phyloP scores from a whole-genome alignment of 2,113 vertebrate species.

The Monarcha castaneiventris region DNA sequence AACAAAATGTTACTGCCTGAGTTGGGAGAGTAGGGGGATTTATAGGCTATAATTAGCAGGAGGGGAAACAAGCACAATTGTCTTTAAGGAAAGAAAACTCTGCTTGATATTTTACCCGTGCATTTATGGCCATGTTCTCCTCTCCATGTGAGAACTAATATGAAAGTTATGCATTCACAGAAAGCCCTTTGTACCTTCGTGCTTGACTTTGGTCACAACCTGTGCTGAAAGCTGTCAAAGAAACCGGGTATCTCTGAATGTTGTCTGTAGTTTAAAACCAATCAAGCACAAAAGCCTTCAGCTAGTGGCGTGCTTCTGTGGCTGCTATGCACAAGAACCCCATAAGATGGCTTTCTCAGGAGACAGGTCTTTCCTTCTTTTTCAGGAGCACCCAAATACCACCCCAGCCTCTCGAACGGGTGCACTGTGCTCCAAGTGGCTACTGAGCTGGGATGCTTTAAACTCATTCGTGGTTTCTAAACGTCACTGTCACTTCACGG shows the following conservation, averaged over 20 bases:
- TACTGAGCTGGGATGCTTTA: neutral
- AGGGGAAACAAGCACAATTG: slow-evolving; percentile 37
- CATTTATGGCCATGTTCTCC: neutral
- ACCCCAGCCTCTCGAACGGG: neutral
- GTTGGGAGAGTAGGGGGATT: slow-evolving; percentile 39
- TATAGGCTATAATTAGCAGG: slow-evolving; percentile 64
- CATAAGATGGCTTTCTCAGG: neutral
- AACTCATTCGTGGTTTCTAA: neutral
- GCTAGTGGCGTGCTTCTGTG: neutral
- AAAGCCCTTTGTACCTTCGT: neutral
- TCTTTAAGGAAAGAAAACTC: slow-evolving; percentile 59
- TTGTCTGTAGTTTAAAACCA: neutral
- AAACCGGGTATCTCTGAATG: neutral
- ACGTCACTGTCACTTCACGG: neutral
- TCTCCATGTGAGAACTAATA: neutral
- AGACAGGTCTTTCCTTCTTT: neutral
- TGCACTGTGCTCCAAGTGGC: neutral
- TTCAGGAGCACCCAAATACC: neutral
- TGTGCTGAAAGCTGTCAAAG: neutral
- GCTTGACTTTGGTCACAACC: neutral
- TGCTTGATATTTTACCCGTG: neutral
- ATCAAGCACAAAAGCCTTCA: neutral
- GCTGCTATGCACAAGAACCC: neutral
- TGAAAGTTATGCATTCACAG: neutral
- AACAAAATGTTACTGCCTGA: slow-evolving; percentile 53